Base-by-base conservation (phyloP, 2,113 vertebrate species). In the Laterallus jamaicensis region DNA sequence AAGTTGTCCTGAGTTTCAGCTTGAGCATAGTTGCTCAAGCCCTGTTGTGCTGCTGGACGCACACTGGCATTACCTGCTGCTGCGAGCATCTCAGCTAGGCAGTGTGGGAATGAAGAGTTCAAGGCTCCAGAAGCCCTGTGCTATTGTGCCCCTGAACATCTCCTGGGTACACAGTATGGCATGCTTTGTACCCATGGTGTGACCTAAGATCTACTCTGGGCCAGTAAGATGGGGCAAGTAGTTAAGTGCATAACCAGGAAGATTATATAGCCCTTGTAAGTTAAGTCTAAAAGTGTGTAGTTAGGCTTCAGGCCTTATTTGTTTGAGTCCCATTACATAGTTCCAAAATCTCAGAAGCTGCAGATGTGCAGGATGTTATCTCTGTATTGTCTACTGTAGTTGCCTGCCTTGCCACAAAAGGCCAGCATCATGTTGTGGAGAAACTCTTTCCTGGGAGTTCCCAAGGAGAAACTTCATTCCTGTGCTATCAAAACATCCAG, bases 1-100 rank as follows among this genome's bases (percentile, higher is more conserved):
- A 81, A 87, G 66, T 87, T 75, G 29, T 66, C 32, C 26, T 82
- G 42, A 12, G 62, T 24, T 58, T 42, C 60, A 84, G 64, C 62
- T 49, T 35, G 59, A 50, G 0, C 17, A 26, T 15, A 15, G 11
- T 12, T 81, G 52, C 11, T 47, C 44, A 4, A 18, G 73, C 47
- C 12, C 2, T 29, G 2, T 47, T 22, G 3, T 9, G 0, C 20
- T 56, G 1, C 59, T 62, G 5, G 1, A 20, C 54, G 63, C 47
- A 19, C 0, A 0, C 40, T 40, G 81, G 29, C 2, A 0, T 63
- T 5, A 2, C 11, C 71, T 66, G 35, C 55, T 32, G 28, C 37
- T 68, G 56, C 35, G 67, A 56, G 20, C 31, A 17, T 54, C 67
- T 76, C n/a, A 39, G 22, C 60, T 52, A 11, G 37, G 54, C 6